phyloP scores from a whole-genome alignment of 2,888 invertebrate genomes.

The Harpalus rubripes region DNA sequence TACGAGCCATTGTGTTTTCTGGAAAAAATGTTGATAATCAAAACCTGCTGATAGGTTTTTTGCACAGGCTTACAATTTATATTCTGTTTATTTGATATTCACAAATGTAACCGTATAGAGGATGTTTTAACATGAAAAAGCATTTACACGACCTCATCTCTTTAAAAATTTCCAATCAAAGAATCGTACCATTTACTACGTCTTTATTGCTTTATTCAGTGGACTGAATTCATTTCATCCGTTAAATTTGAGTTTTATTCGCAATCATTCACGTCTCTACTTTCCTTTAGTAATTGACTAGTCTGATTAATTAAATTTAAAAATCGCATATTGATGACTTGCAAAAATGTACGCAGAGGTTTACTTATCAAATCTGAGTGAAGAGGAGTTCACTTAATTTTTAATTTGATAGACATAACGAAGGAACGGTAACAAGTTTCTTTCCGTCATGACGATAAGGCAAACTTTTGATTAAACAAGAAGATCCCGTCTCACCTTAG shows the following conservation, averaged over 20 bases:
- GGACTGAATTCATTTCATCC: not conserved
- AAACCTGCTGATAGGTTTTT: too few species aligned
- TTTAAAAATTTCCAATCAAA: conserved; percentile 17
- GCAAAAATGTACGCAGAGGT: not conserved
- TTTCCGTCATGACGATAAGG: conserved; percentile 26
- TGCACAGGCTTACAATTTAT: too few species aligned
- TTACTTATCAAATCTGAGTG: not conserved
- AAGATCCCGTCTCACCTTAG: conserved; percentile 4
- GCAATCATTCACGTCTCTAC: not conserved
- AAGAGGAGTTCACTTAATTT: not conserved
- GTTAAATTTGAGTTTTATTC: not conserved
- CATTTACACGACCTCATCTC: conserved; percentile 2
- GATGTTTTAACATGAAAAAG: not conserved
- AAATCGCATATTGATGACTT: not conserved
- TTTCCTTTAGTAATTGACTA: not conserved
- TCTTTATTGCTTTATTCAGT: not conserved
- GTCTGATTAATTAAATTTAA: not conserved
- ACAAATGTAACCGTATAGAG: not conserved
- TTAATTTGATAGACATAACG: conserved; percentile 18
- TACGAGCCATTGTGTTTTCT: too few species aligned
- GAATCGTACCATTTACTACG: conserved; percentile 6
- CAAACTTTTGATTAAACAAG: conserved; percentile 54
- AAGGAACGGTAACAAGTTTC: conserved; percentile 39
- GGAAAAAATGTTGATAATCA: too few species aligned
- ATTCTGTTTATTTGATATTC: too few species aligned